Evolutionary conservation across 1,140 invertebrate genomes (phyloP).

Genomic region (Bursaphelenchus mucronatus): DNA sequence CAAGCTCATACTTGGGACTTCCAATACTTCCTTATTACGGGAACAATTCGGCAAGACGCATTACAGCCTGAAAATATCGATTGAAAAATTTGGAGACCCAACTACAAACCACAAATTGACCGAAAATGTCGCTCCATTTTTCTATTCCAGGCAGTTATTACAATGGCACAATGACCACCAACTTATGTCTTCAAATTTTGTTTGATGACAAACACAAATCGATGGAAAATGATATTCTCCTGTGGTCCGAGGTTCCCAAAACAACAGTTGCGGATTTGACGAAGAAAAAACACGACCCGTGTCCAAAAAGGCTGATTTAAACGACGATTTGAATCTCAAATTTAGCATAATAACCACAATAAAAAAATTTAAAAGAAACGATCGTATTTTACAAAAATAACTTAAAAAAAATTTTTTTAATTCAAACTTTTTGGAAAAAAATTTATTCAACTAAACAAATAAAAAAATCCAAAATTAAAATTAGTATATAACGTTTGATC

Average conservation of each 20-base stretch:
- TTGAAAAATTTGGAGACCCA: too few species aligned
- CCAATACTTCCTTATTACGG: too few species aligned
- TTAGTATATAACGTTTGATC: too few species aligned
- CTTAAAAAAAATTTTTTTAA: conserved; percentile 10
- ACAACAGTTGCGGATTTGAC: conserved; percentile 5
- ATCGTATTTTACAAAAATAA: conserved; percentile 6
- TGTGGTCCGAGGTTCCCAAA: conserved; percentile 21
- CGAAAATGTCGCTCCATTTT: too few species aligned
- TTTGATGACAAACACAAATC: conserved; percentile 19
- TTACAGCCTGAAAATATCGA: too few species aligned
- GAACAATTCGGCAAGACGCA: too few species aligned
- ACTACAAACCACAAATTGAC: too few species aligned
- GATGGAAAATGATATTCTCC: conserved; percentile 20
- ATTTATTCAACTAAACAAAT: too few species aligned
- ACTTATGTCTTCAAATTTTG: conserved; percentile 21
- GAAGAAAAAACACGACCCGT: conserved; percentile 17
- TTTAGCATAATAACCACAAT: not conserved
- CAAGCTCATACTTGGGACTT: too few species aligned
- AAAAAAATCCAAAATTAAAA: too few species aligned
- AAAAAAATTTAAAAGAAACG: not conserved
- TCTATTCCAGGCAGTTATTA: conserved; percentile 1
- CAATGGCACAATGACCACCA: conserved; percentile 19
- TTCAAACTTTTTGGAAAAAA: not conserved
- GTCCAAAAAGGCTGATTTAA: not conserved
- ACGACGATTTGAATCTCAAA: conserved; percentile 1